Base-by-base conservation (phyloP, 2,113 vertebrate genomes). In the Willisornis vidua region DNA sequence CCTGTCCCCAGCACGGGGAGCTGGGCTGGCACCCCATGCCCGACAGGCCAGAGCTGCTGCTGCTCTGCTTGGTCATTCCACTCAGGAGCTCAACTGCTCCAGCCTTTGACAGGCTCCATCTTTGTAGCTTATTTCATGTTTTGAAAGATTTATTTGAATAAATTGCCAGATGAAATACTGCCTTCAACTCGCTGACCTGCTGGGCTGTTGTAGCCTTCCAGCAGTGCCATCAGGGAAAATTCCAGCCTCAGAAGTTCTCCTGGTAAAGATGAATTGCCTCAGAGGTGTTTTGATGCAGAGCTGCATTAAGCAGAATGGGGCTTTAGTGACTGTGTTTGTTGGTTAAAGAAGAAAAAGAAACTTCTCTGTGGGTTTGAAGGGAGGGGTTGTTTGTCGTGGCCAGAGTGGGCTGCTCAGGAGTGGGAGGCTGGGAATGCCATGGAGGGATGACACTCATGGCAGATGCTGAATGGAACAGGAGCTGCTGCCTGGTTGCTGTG, bases 171-270 rank as follows among this genome's bases (percentile, higher is more conserved):
- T 89, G 77, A 93, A 92, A 86, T 33, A 18, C 65, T 46, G 76
- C 92, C 94, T 92, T 89, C 86, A 73, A 22, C 79, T 51, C 0
- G 6, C 19, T 88, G 91, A 94, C 93, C 93, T 89, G 93, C 93
- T 93, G 95, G 45, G 86, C 79, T 71, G 22, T 54, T 92, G 89
- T n/a, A 94, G 94, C 94, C 94, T 93, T 92, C 83, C 96, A 94
- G 93, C 63, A 0, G 79, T 6, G 93, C 94, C 72, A 10, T 68
- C 83, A 45, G 94, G 94, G 93, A 94, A 76, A 83, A 92, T 76
- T 48, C 49, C 22, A 96, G 87, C 91, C 76, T 95, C 80, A 90
- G 94, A 96, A 95, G 94, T 88, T 80, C 76, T 49, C 49, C 86
- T 26, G 89, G 18, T 57, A 28, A 18, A 92, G 95, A 94, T 4